A percentile compares a stretch with the other conserved stretches of the same genome.
phyloP scores from a whole-genome alignment of 2,797 vertebrate genomes.

The Etheostoma nigrum region DNA sequence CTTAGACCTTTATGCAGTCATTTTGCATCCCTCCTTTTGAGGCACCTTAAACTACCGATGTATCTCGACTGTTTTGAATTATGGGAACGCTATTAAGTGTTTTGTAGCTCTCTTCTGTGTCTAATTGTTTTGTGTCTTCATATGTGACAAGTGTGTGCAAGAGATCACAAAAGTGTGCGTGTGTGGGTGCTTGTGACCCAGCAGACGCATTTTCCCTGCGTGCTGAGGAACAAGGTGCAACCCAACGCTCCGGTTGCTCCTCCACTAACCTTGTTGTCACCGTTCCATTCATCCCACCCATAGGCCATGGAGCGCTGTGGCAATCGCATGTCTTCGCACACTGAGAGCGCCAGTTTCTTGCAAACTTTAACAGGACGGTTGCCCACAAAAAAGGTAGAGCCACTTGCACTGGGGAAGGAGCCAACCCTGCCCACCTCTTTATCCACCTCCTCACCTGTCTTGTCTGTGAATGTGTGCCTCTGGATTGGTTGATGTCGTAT shows the following conservation, averaged over 20 bases:
- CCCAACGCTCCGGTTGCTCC: slow-evolving; percentile 78
- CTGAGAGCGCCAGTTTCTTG: slow-evolving; percentile 99
- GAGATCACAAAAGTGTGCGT: slow-evolving; percentile 42
- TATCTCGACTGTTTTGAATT: slow-evolving; percentile 41
- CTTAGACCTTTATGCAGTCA: slow-evolving; percentile 21
- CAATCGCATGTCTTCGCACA: slow-evolving; percentile 99
- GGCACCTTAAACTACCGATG: slow-evolving; percentile 6
- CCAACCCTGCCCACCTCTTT: slow-evolving; percentile 70
- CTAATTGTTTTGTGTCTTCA: slow-evolving; percentile 64
- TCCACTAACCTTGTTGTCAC: slow-evolving; percentile 94
- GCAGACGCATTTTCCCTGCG: slow-evolving; percentile 62
- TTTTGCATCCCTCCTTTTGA: slow-evolving; percentile 50
- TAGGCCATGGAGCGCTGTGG: slow-evolving; percentile 99
- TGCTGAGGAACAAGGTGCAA: slow-evolving; percentile 73
- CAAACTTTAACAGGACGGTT: slow-evolving; percentile 99
- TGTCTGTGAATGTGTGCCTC: slow-evolving; percentile 80
- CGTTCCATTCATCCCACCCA: slow-evolving; percentile 97
- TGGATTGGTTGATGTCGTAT: slow-evolving; percentile 81
- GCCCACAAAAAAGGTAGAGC: slow-evolving; percentile 99
- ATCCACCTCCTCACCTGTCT: slow-evolving; percentile 73
- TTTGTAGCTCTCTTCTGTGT: slow-evolving; percentile 55
- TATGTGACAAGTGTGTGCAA: slow-evolving; percentile 55
- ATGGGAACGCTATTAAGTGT: slow-evolving; percentile 25
- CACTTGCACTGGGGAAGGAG: slow-evolving; percentile 84
- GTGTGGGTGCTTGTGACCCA: slow-evolving; percentile 43